These are phyloP conservation scores for cat (Felis catus) DNA, from an alignment of 2,113 vertebrate species.

Conservation along the genomic window DNA sequence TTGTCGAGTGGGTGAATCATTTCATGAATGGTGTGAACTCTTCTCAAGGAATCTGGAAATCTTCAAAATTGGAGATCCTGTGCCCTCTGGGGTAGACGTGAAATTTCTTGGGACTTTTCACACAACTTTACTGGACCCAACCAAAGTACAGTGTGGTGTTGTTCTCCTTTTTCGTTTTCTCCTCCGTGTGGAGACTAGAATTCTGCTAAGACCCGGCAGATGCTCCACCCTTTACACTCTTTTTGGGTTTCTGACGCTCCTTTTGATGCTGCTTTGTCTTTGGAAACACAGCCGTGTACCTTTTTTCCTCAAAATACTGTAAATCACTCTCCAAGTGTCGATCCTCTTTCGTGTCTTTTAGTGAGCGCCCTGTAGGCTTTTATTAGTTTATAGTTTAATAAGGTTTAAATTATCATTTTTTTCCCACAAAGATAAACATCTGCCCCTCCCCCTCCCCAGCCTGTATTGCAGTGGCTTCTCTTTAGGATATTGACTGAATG, in stretches of 20 bases:
- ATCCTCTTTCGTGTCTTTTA: slow-evolving; percentile 44
- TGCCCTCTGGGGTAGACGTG: neutral
- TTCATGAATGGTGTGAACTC: slow-evolving; percentile 10
- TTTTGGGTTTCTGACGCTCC: slow-evolving; percentile 15
- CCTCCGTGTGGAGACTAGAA: neutral
- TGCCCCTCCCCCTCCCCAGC: neutral
- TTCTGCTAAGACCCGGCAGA: neutral
- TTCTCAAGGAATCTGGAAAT: slow-evolving; percentile 10
- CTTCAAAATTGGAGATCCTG: slow-evolving; percentile 11
- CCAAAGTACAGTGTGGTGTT: neutral
- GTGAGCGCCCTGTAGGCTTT: neutral
- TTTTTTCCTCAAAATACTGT: neutral
- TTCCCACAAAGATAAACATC: neutral
- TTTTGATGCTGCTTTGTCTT: slow-evolving; percentile 18
- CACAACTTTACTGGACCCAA: neutral
- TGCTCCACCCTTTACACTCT: neutral
- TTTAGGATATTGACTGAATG: neutral
- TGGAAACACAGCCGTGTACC: neutral
- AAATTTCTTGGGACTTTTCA: slow-evolving; percentile 40
- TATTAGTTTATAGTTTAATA: slow-evolving; percentile 37
- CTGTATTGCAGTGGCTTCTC: neutral
- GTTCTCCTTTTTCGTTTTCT: neutral
- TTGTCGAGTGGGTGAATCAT: neutral
- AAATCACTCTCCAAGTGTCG: neutral
- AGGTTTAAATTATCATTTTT: neutral